phyloP scores from a whole-genome alignment of 2,113 vertebrate species.

The Vireo altiloquus region DNA sequence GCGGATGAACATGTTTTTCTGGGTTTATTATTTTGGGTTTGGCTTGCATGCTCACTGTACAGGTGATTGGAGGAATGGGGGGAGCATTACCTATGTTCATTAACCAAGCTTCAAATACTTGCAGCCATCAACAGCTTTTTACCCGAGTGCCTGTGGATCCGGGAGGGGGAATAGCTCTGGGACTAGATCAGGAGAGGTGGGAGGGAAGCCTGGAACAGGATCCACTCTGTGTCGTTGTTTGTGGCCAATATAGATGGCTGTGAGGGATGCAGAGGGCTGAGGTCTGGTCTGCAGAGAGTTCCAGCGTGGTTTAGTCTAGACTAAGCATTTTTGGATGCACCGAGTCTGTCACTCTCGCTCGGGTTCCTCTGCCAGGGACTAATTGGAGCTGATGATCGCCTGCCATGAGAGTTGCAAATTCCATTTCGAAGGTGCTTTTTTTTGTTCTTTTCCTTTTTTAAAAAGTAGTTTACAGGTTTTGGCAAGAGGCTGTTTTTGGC shows the following conservation, averaged over 20 bases:
- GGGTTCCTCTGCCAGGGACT: conserved; percentile 56
- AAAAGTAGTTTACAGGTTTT: conserved; percentile 58
- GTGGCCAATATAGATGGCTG: background rate
- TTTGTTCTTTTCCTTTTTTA: background rate
- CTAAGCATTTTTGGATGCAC: conserved; percentile 63
- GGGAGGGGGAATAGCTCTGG: background rate
- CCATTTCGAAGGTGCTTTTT: conserved; percentile 46
- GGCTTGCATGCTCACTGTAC: background rate
- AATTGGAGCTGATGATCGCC: conserved; percentile 61
- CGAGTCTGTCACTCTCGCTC: background rate
- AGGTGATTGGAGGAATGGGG: background rate
- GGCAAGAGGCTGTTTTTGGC: conserved; percentile 58
- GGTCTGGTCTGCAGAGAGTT: conserved; percentile 40
- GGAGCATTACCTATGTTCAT: background rate
- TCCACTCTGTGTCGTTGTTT: background rate
- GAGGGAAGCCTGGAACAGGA: background rate
- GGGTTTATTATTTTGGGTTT: conserved; percentile 45
- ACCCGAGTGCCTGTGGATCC: background rate
- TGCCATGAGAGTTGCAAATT: conserved; percentile 55
- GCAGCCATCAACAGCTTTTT: background rate
- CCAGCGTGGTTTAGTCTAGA: conserved; percentile 50
- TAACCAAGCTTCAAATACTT: background rate
- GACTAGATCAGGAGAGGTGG: background rate
- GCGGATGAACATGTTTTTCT: conserved; percentile 31
- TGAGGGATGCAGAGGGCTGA: background rate